Conservation (phyloP, 2,113 vertebrate species). For the Malaclemys terrapin region DNA sequence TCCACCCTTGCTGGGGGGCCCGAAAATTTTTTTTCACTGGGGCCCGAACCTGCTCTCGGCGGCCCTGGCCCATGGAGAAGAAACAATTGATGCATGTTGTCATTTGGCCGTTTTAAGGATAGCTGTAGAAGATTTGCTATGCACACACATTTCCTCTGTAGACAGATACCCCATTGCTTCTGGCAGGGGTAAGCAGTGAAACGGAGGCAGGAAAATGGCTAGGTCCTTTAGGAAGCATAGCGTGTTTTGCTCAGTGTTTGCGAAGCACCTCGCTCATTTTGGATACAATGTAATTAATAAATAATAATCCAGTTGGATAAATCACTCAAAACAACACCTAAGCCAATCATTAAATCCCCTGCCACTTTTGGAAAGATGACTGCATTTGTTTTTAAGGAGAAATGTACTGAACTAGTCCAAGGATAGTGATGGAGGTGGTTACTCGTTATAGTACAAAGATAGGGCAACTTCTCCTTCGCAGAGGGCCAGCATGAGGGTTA, state of each 20-base stretch:
- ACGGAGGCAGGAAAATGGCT: conserved; percentile 18
- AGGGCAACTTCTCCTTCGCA: conserved; percentile 15
- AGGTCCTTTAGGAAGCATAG: conserved; percentile 11
- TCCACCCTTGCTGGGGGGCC: too few relatives aligned
- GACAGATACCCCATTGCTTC: not conserved
- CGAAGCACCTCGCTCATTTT: not conserved
- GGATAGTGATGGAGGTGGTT: conserved; percentile 28
- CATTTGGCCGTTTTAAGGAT: not conserved
- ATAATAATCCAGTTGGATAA: conserved; percentile 38
- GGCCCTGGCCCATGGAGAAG: not conserved
- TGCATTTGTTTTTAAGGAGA: conserved; percentile 1
- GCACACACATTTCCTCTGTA: not conserved
- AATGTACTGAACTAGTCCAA: not conserved
- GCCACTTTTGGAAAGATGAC: not conserved
- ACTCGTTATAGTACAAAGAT: conserved; percentile 19
- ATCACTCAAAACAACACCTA: not conserved
- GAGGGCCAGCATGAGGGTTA: not conserved
- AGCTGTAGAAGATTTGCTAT: not conserved
- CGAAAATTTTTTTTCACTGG: too few relatives aligned
- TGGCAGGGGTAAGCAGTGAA: conserved; percentile 11
- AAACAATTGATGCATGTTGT: not conserved
- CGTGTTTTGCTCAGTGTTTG: conserved; percentile 20
- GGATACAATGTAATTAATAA: conserved; percentile 41
- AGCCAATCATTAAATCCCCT: not conserved
- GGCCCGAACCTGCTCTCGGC: too few relatives aligned